phyloP scores from a whole-genome alignment of 2,888 invertebrate genomes.

The Hemicrepidius hirtus region DNA sequence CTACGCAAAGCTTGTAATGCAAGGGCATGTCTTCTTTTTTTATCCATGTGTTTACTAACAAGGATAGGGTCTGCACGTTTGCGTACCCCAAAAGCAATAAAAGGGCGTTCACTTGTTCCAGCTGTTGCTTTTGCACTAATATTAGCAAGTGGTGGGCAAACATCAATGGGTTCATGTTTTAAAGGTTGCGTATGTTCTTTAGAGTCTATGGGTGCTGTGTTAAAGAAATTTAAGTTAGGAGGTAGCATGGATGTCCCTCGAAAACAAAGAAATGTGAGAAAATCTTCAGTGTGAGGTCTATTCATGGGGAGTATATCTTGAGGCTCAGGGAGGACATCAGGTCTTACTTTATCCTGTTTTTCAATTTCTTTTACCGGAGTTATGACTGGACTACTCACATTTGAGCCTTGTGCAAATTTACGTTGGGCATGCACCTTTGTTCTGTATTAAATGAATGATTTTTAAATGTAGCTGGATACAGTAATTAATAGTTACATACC shows the following conservation, averaged over 20 bases:
- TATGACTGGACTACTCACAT: constrained; percentile 75
- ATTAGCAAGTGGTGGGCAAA: constrained; percentile 66
- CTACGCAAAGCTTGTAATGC: constrained; percentile 76
- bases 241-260: constrained; percentile 85
- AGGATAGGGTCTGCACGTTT: constrained; percentile 75
- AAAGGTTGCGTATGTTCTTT: constrained; percentile 57
- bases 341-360: constrained; percentile 69
- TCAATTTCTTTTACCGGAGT: constrained; percentile 79
- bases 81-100: constrained; percentile 75
- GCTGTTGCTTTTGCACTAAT: constrained; percentile 63
- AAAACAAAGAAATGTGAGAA: constrained; percentile 88
- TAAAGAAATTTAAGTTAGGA: constrained; percentile 82
- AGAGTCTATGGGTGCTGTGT: constrained; percentile 70
- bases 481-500: constrained; percentile 62
- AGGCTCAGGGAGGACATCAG: constrained; percentile 71
- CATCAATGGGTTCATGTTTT: constrained; percentile 65
- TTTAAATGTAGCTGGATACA: not conserved
- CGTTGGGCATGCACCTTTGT: constrained; percentile 90
- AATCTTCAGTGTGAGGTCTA: constrained; percentile 89
- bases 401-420: constrained; percentile 90
- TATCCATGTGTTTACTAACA: constrained; percentile 70
- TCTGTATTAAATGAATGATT: constrained; percentile 68
- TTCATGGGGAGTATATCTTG: constrained; percentile 79
- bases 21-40: constrained; percentile 69
- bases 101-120: constrained; percentile 67